Percentiles rank a stretch among this genome's conserved stretches.
These are phyloP conservation scores for Drosophila ogumai DNA, from an alignment of 1,140 invertebrate genomes.

Conservation along the genomic window DNA sequence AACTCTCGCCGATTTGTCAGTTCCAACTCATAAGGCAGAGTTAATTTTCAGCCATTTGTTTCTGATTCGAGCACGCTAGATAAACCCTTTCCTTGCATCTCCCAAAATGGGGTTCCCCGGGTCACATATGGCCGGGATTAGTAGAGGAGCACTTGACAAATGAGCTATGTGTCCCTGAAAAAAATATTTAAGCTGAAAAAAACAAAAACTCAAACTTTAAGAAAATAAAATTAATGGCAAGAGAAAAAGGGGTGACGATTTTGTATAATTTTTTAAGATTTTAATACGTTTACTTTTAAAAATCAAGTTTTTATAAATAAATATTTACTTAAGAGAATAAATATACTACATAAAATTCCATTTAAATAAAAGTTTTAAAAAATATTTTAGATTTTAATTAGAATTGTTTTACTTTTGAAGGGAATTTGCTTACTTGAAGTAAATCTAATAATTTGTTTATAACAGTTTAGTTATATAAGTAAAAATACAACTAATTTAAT, in stretches of 20 bases:
- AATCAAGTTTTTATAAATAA: too few species aligned
- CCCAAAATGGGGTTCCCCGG: conserved; percentile 9
- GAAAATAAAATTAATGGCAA: not conserved
- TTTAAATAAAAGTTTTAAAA: too few species aligned
- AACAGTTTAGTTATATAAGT: too few species aligned
- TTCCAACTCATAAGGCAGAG: conserved; percentile 84
- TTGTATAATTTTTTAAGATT: not conserved
- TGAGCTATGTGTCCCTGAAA: not conserved
- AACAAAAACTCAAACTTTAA: not conserved
- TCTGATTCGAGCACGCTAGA: conserved; percentile 75
- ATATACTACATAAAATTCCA: too few species aligned
- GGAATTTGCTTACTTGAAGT: not conserved
- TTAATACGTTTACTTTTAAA: too few species aligned
- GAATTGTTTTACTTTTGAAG: not conserved
- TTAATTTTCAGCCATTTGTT: conserved; percentile 83
- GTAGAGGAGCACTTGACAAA: conserved; percentile 33
- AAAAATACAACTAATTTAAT: too few species aligned
- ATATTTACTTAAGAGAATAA: too few species aligned
- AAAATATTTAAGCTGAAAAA: not conserved
- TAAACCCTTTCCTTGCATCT: conserved; percentile 51
- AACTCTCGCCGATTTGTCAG: conserved; percentile 69
- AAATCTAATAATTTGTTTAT: not conserved
- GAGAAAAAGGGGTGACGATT: not conserved
- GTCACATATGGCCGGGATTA: conserved; percentile 46
- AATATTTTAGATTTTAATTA: not conserved